Base-by-base conservation (phyloP, 2,797 vertebrate genomes). In the Sitta carolinensis region DNA sequence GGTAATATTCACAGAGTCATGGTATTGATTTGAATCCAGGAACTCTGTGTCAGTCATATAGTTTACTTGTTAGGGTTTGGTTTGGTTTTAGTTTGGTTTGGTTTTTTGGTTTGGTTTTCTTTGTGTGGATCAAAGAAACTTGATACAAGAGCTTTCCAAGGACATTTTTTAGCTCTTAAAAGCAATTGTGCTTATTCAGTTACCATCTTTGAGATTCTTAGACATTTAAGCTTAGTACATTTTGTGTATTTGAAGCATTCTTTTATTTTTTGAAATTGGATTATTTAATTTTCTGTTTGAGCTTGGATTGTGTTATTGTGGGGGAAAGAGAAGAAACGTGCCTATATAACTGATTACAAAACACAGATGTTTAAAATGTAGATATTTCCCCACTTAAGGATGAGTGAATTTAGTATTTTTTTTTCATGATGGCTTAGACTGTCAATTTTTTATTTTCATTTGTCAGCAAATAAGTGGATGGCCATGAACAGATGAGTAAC, bases 291-390 rank as follows among this genome's bases (percentile, higher is more conserved):
- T 10, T 4, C 6, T 68, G 1, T 48, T 73, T 83, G 22, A 2
- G 6, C 30, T 90, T 40, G 13, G 3, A 17, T 48, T 83, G 23
- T 32, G 3, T 1, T 23, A 30, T 40, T 68, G 2, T 21, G 4
- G 6, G 12, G 4, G 13, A 72, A 3, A 54, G 10, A 64, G 9
- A 62, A 59, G 11, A 27, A 70, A 34, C 0, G 0, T 3, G 1
- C 32, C 27, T 16, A 8, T 26, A 29, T 9, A 88, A 57, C 22
- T 29, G 29, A 48, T 42, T 75, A 47, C 1, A 84, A 72, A 86
- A 7, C 10, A 18, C 9, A 66, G 22, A 17, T 38, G 2, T n/a
- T 54, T 69, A 55, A 75, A 86, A 74, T 32, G 13, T 14, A 80
- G 9, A n/a, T 36, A 34, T 51, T 78, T 82, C 14, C 10, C 5